Evolutionary conservation across 2,113 vertebrate species (phyloP).

Genomic region (Malurus elegans): DNA sequence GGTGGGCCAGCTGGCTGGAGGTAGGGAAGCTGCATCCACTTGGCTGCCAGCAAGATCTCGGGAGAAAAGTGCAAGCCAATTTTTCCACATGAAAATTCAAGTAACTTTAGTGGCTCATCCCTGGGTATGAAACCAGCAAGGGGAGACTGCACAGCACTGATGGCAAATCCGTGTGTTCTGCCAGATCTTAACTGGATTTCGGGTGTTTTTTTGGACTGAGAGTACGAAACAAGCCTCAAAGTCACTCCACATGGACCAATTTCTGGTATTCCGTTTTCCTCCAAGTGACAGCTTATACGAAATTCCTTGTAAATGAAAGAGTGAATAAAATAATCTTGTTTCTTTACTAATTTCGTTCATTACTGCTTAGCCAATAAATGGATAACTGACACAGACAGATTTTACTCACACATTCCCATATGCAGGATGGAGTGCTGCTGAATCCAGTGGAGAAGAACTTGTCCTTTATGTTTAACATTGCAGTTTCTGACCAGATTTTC

Average conservation of each 20-base stretch:
- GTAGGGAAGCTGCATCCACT: neutral
- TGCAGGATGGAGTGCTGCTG: neutral
- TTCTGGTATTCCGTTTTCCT: neutral
- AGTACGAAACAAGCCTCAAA: neutral
- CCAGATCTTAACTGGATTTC: neutral
- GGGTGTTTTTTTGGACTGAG: neutral
- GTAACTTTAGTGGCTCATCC: neutral
- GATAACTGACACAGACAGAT: neutral
- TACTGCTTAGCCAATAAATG: neutral
- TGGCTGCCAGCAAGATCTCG: neutral
- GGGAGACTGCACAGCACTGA: neutral
- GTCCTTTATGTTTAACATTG: neutral
- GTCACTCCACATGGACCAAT: neutral
- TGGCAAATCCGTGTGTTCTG: neutral
- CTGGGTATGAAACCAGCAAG: neutral
- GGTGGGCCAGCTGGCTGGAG: slow-evolving; percentile 6
- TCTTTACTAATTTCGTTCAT: neutral
- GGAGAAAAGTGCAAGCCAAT: neutral
- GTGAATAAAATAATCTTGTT: neutral
- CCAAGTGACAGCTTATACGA: neutral
- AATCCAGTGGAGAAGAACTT: neutral
- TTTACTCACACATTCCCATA: neutral
- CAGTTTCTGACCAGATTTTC: neutral
- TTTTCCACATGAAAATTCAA: neutral
- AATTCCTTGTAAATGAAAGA: neutral